phyloP scores from a whole-genome alignment of 2,888 invertebrate species.

The Dendrolimus pini region DNA sequence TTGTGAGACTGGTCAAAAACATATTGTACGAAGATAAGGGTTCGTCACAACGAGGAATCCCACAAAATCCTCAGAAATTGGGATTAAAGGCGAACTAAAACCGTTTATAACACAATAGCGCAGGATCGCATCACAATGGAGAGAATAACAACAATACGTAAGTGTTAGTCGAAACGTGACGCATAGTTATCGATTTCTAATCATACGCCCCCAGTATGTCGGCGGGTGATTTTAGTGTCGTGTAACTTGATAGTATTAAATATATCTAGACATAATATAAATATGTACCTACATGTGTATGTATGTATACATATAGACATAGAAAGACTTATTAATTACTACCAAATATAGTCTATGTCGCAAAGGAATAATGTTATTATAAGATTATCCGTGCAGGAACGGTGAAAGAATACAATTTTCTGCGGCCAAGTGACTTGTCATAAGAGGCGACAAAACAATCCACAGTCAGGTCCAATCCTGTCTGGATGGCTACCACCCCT shows the following conservation, averaged over 20 bases:
- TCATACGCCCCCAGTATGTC: conserved; percentile 51
- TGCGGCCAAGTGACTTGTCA: too few species aligned
- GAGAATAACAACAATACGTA: conserved; percentile 44
- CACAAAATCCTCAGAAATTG: conserved; percentile 54
- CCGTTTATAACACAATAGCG: conserved; percentile 36
- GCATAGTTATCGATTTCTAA: conserved; percentile 68
- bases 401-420: too few species aligned
- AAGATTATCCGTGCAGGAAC: too few species aligned
- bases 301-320: neutral
- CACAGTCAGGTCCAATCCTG: too few species aligned
- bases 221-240: conserved; percentile 13
- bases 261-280: neutral
- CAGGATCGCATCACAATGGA: conserved; percentile 47
- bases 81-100: conserved; percentile 59
- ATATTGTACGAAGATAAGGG: conserved; percentile 33
- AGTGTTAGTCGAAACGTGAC: conserved; percentile 52
- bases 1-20: conserved; percentile 28
- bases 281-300: neutral
- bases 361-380: too few species aligned
- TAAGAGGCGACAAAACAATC: too few species aligned
- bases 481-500: too few species aligned
- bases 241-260: neutral
- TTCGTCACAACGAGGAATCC: conserved; percentile 2
- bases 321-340: neutral
- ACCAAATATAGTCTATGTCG: too few species aligned